Conservation (phyloP, 2,113 vertebrate species). For the Aspidoscelis tigris region DNA sequence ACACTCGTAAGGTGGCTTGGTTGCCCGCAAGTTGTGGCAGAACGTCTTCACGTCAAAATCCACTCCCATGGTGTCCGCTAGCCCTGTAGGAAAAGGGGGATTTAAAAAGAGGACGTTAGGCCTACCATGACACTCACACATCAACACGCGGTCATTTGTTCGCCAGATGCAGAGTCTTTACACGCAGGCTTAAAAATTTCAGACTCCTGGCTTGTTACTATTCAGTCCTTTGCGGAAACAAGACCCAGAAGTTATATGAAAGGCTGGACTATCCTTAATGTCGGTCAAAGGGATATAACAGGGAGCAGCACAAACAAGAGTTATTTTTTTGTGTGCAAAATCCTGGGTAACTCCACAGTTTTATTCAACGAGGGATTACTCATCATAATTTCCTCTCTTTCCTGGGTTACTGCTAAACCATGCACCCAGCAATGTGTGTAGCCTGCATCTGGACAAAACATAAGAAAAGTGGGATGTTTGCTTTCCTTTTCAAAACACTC, state of each 20-base stretch:
- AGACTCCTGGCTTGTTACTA: background rate
- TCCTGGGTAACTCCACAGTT: background rate
- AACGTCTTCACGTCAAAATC: constrained; percentile 98
- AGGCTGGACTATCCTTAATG: background rate
- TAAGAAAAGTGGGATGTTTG: background rate
- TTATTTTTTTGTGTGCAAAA: background rate
- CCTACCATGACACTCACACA: background rate
- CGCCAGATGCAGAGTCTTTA: background rate
- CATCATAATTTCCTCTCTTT: background rate
- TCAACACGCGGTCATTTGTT: background rate
- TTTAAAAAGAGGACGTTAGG: constrained; percentile 5
- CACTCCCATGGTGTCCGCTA: constrained; percentile 88
- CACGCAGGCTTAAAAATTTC: background rate
- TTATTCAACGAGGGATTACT: background rate
- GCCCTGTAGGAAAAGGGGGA: constrained; percentile 59
- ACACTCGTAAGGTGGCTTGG: constrained; percentile 98
- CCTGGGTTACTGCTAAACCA: background rate
- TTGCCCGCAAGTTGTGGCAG: constrained; percentile 95
- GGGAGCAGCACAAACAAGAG: too few species aligned
- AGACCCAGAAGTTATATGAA: background rate
- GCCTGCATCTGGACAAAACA: background rate
- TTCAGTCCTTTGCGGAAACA: background rate
- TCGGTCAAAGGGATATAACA: background rate
- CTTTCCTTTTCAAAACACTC: background rate
- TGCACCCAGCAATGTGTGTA: background rate